Base-by-base conservation (phyloP, 2,797 vertebrate genomes). In the Mionectes olivaceus region DNA sequence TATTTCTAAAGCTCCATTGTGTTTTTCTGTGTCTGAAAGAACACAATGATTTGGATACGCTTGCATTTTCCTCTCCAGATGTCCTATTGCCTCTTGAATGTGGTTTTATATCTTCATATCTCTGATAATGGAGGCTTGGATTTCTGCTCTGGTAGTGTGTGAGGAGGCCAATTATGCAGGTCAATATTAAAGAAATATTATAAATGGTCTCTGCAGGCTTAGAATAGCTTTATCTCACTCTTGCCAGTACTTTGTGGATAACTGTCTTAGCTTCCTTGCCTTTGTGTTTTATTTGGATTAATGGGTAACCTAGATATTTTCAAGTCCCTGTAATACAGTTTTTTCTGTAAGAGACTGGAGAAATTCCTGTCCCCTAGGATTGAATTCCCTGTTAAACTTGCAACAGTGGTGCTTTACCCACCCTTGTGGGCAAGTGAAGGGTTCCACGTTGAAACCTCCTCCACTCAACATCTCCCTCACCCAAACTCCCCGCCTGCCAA, bases 1-100 rank as follows among this genome's bases (percentile, higher is more conserved):
- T 96, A 71, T 95, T 97, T 97, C 94, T 94, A 97, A 95, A 97
- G 95, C 91, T 92, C 69, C 73, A 91, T 95, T 96, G 94, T 97
- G n/a, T 94, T 95, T 87, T 83, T 60, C 68, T 75, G 56, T 70
- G 85, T 87, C 76, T 96, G 89, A 93, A 89, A 91, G 95, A 94
- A 87, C 91, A 83, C 91, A 94, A 47, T 79, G 92, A 93, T 95
- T 94, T 92, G 79, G 91, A 59, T 95, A 83, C 5, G 69, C 79
- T 46, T 63, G 77, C 87, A 27, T 93, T 96, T 95, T 92, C 82
- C 89, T 94, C 84, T 94, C 89, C 94, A 96, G 87, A 96, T 95
- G 94, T 95, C 91, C 87, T 76, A 35, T 53, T 93, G 84, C 91
- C 49, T 96, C 91, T 83, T 90, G 91, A 93, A 86, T 73, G 79